phyloP scores from a whole-genome alignment of 2,888 invertebrate genomes.

The Hemicrepidius hirtus region DNA sequence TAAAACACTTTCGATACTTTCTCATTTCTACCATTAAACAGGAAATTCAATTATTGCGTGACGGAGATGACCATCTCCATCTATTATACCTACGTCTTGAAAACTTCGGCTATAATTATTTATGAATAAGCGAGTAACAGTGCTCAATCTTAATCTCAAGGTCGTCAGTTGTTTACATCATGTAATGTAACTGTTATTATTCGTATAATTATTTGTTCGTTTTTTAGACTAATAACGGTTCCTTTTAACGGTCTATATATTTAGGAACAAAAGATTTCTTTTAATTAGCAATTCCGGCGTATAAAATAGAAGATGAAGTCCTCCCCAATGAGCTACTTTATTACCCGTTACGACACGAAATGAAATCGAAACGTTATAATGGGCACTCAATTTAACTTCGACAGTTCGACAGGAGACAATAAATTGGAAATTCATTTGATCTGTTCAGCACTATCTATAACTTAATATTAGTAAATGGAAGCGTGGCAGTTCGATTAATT shows the following conservation, averaged over 20 bases:
- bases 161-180: constrained; percentile 7
- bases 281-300: constrained; percentile 3
- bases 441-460: constrained; percentile 28
- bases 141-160: neutral
- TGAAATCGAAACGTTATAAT: constrained; percentile 39
- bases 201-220: neutral
- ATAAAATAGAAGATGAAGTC: constrained; percentile 13
- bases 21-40: no score
- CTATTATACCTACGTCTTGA: neutral
- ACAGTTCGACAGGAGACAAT: constrained; percentile 32
- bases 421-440: constrained; percentile 40
- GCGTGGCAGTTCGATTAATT: constrained; percentile 23
- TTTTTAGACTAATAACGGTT: neutral
- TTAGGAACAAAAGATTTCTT: neutral
- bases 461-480: constrained; percentile 39
- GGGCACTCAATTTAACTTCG: constrained; percentile 41
- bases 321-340: constrained; percentile 11
- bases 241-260: neutral
- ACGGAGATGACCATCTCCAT: neutral
- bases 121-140: neutral
- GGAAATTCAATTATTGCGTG: neutral
- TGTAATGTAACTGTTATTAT: constrained; percentile 1
- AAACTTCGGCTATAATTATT: constrained; percentile 1
- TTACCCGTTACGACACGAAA: constrained; percentile 21
- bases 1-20: no score